These are phyloP conservation scores for Morone chrysops DNA, from an alignment of 2,113 vertebrate genomes.

Conservation along the genomic window DNA sequence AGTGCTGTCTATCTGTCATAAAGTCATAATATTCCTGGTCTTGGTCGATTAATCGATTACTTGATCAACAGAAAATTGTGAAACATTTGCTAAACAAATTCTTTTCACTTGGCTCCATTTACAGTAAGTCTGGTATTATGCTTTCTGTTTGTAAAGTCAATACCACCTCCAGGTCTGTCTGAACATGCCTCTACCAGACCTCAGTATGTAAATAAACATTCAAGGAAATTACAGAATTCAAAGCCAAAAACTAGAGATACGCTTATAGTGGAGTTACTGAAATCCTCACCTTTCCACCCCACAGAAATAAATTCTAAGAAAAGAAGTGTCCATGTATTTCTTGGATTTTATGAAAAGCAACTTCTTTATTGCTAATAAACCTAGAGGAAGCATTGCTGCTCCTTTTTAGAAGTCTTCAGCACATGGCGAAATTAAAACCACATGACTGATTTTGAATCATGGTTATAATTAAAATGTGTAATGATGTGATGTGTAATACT, in stretches of 20 bases:
- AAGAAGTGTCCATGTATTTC: background rate
- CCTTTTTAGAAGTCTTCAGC: background rate
- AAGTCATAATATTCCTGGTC: background rate
- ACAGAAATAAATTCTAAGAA: background rate
- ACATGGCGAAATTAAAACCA: background rate
- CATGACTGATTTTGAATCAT: too few relatives aligned
- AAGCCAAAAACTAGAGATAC: background rate
- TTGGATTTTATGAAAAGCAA: background rate
- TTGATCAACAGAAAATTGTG: background rate
- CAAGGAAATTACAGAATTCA: background rate
- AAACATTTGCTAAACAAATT: background rate
- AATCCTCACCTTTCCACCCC: background rate
- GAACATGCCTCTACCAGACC: background rate
- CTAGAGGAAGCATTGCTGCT: background rate
- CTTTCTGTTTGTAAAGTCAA: conserved; percentile 6
- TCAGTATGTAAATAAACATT: background rate
- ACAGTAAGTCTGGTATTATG: background rate
- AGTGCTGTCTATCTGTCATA: background rate
- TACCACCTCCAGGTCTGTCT: background rate
- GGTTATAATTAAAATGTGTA: background rate
- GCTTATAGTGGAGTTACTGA: too few relatives aligned
- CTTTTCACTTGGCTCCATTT: background rate
- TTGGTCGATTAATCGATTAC: background rate
- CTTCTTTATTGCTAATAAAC: background rate
- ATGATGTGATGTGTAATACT: background rate